Conservation (phyloP, 2,113 vertebrate genomes). For the Brienomyrus brachyistius region DNA sequence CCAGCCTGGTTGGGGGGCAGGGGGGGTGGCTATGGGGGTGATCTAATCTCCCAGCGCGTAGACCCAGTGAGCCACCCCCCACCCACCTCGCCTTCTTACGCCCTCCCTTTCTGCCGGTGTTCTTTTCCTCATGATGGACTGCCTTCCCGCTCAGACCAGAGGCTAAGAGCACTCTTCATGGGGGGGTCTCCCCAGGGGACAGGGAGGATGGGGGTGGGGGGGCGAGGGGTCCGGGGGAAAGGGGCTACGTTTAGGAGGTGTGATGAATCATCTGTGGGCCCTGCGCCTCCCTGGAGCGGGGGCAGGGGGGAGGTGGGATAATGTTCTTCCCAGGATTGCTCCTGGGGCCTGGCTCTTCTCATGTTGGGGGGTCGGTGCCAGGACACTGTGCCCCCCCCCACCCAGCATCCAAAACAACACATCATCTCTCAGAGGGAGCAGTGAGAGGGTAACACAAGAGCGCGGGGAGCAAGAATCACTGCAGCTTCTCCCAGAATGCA, state of each 20-base stretch:
- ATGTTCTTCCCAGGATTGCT: neutral
- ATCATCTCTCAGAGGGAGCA: neutral
- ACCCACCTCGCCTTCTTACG: neutral
- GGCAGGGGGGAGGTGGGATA: neutral
- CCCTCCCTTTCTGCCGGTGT: neutral
- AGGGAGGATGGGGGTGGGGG: no score
- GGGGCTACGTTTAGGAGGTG: neutral
- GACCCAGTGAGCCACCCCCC: neutral
- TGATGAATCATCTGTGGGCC: constrained; percentile 22
- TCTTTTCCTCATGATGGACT: constrained; percentile 18
- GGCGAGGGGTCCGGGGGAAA: neutral
- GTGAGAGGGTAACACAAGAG: neutral
- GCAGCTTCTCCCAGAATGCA: constrained; percentile 2
- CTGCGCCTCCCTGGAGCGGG: neutral
- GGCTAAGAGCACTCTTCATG: constrained; percentile 19
- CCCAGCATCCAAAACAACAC: neutral
- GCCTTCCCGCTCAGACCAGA: constrained; percentile 7
- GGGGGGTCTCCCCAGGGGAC: neutral
- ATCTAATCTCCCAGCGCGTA: neutral
- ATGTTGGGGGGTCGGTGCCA: neutral
- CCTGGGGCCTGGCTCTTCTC: constrained; percentile 1
- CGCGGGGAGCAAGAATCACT: neutral
- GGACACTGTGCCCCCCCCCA: neutral
- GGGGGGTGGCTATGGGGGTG: neutral
- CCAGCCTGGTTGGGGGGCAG: neutral